These are phyloP conservation scores for Clupea harengus DNA, from an alignment of 2,113 vertebrate genomes.

Conservation along the genomic window DNA sequence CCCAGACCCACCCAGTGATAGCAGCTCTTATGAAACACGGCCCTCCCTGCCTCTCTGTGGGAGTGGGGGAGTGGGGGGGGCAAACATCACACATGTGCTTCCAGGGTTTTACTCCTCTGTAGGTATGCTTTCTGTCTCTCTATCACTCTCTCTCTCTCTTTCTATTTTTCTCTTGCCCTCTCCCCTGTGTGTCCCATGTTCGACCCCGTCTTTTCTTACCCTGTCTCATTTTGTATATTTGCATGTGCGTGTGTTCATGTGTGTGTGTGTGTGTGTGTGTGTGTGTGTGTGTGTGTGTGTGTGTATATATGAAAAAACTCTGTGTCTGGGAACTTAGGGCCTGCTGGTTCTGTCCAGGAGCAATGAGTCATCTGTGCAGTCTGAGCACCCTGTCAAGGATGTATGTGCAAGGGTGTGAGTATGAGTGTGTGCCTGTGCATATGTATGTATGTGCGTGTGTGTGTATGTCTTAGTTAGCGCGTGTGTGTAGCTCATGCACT, in stretches of 20 bases:
- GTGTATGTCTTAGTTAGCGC: not conserved
- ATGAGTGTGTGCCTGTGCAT: not conserved
- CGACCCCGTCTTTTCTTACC: not conserved
- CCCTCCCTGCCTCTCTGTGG: not conserved
- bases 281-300: not conserved
- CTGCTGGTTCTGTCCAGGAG: constrained; percentile 29
- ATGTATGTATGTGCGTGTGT: not conserved
- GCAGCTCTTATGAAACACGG: not conserved
- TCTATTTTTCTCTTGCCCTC: not conserved
- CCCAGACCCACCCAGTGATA: not conserved
- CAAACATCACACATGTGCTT: not conserved
- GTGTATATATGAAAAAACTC: not conserved
- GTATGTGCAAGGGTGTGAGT: not conserved
- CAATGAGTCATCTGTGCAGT: constrained; percentile 40
- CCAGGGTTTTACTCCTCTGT: not conserved
- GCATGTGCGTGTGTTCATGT: not conserved
- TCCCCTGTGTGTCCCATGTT: not conserved
- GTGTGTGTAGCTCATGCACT: not conserved
- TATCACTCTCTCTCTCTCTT: not conserved
- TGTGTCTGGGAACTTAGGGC: constrained; percentile 32
- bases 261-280: constrained; percentile 22
- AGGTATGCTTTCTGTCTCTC: not conserved
- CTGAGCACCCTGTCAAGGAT: not conserved
- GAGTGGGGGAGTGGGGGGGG: not conserved
- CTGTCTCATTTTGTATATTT: not conserved